A percentile compares a stretch with the other conserved stretches of the same genome.
phyloP scores from a whole-genome alignment of 2,888 invertebrate genomes.

The Eumacrocentrus americanus region DNA sequence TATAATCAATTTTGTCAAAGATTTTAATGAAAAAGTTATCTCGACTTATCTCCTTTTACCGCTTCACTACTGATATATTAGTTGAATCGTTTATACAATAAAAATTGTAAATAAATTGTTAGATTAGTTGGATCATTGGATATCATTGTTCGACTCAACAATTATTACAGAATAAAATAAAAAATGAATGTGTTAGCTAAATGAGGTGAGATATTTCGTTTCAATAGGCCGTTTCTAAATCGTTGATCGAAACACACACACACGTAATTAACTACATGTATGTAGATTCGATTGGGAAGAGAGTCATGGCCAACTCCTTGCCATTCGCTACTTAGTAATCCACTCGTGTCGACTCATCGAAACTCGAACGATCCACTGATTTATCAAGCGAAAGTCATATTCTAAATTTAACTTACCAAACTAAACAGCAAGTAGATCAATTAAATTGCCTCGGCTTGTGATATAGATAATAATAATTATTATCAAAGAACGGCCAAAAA shows the following conservation, averaged over 20 bases:
- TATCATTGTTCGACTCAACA: not conserved
- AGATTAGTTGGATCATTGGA: no score
- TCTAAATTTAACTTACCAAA: constrained; percentile 12
- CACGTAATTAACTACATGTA: not conserved
- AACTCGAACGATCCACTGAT: constrained; percentile 35
- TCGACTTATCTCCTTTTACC: no score
- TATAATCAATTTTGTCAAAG: not conserved
- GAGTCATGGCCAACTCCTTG: constrained; percentile 30
- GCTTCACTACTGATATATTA: no score
- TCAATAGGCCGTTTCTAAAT: no score
- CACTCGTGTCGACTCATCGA: constrained; percentile 33
- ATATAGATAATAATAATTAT: no score
- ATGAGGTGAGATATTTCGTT: not conserved
- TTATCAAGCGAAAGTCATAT: constrained; percentile 46
- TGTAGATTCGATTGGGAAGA: constrained; percentile 23
- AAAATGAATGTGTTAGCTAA: not conserved
- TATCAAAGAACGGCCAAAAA: no score
- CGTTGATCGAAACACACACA: no score
- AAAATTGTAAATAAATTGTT: no score
- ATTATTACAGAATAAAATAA: not conserved
- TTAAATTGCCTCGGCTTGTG: no score
- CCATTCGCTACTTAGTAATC: constrained; percentile 25
- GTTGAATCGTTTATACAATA: no score
- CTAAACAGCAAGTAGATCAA: no score
- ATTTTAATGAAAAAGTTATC: no score